Evolutionary conservation across 2,888 invertebrate species (phyloP), one percentile per base, ranked within the genome.

Genomic region (Euplagia quadripunctaria): DNA sequence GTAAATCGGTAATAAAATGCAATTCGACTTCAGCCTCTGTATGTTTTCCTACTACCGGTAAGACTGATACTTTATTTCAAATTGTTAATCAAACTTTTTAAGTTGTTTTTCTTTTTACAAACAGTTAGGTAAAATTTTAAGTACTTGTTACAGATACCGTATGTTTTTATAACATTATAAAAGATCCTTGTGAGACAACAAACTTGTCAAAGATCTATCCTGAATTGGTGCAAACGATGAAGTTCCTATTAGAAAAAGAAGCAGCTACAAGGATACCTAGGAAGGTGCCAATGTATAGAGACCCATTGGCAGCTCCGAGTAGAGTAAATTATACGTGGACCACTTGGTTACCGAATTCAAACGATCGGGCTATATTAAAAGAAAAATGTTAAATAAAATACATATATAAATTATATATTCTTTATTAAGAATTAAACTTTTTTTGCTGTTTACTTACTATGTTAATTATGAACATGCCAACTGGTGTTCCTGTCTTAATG

Each of bases 161-260:
- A 46, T 95, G 94, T 74, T 86, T 95, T 64, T 94, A 88, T 78
- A 91, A 94, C 76, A 91, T 95, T 17, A 90, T 86, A 73, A 82
- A 89, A 52, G 95, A 95, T 83, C 94, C 94, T 0, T 95, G 95
- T 76, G 95, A 95, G 84, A 86, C 76, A 7, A 84, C 75, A 73
- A 91, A 95, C 70, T 79, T 94, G 76, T 91, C 92, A 14, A 73
- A 71, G 0, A 68, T 46, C 0, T 78, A 90, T 77, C 89, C 90
- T 12, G 88, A 91, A 49, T 76, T 94, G n/a, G 89, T 89, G 6
- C 66, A 80, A 6, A 85, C 73, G 20, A 79, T 95, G 82, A 77
- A 81, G 16, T 43, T 58, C 4, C 80, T 84, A 17, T 79, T 94
- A 74, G 74, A 86, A 73, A 75, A 65, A 11, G 94, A 94, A 82